Evolutionary conservation across 2,888 invertebrate species (phyloP).

Genomic region (Anorthoa munda): DNA sequence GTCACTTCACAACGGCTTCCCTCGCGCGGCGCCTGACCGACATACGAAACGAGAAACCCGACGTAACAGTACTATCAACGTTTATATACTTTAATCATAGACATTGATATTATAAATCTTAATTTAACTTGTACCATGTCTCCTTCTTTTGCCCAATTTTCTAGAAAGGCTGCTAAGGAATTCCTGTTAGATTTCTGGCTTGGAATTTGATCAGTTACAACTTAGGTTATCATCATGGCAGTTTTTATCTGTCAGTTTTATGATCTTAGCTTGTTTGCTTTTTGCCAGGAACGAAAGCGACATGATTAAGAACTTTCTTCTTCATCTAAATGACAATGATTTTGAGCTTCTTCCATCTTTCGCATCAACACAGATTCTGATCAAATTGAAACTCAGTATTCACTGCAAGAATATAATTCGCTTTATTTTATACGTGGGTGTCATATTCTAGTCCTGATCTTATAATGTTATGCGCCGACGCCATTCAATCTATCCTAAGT

Average conservation of each 20-base stretch:
- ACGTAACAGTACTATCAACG: conserved; percentile 64
- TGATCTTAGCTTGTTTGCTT: not conserved
- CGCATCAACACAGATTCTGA: not conserved
- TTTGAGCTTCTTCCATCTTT: not conserved
- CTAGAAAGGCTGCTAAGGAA: not conserved
- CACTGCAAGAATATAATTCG: conserved; percentile 25
- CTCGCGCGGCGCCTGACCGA: conserved; percentile 72
- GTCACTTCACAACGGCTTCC: conserved; percentile 82
- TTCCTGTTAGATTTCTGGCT: conserved; percentile 11
- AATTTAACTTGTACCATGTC: conserved; percentile 44
- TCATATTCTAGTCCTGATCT: conserved; percentile 49
- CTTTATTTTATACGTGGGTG: conserved; percentile 51
- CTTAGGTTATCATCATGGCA: not conserved
- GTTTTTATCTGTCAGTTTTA: not conserved
- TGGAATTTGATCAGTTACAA: not conserved
- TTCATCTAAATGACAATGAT: not conserved
- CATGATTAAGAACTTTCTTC: not conserved
- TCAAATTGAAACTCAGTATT: conserved; percentile 21
- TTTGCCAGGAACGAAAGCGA: not conserved
- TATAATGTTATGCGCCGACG: conserved; percentile 45
- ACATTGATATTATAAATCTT: conserved; percentile 52
- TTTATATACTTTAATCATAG: conserved; percentile 62
- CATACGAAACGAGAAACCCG: conserved; percentile 67
- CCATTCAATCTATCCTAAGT: conserved; percentile 51
- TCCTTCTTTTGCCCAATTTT: conserved; percentile 18